Conservation (phyloP, 2,797 vertebrate genomes). For the Uromys caudimaculatus region DNA sequence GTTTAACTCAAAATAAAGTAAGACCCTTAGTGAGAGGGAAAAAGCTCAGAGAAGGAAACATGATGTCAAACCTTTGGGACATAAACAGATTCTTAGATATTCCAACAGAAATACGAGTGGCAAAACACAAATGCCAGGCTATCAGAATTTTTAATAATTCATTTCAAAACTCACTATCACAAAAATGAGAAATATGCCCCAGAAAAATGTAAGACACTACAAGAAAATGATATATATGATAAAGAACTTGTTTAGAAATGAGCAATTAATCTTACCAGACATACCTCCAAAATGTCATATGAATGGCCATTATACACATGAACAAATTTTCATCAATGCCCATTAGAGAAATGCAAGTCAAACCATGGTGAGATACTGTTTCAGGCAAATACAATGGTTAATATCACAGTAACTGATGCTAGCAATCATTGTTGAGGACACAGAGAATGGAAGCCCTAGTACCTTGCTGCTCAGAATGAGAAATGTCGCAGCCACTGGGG, state of each 20-base stretch:
- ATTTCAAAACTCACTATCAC: background rate
- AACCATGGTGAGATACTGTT: background rate
- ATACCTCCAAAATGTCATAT: background rate
- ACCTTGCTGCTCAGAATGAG: background rate
- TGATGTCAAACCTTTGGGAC: background rate
- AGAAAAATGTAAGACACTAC: background rate
- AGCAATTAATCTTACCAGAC: background rate
- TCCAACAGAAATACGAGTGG: background rate
- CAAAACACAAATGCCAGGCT: background rate
- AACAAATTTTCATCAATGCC: background rate
- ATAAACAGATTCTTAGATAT: background rate
- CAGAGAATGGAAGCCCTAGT: background rate
- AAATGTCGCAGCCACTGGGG: background rate
- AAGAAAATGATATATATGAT: background rate
- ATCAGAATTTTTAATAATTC: constrained; percentile 29
- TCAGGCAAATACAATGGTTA: background rate
- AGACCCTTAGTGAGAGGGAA: background rate
- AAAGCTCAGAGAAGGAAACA: background rate
- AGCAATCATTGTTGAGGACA: background rate
- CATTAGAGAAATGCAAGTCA: background rate
- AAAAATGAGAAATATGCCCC: background rate
- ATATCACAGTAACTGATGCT: background rate
- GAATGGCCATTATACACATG: background rate
- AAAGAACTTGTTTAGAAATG: background rate
- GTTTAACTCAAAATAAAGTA: background rate